Percentiles rank a stretch among this genome's conserved stretches.
Evolutionary conservation across 2,888 invertebrate species (phyloP).

Genomic region (Coremacera marginata): DNA sequence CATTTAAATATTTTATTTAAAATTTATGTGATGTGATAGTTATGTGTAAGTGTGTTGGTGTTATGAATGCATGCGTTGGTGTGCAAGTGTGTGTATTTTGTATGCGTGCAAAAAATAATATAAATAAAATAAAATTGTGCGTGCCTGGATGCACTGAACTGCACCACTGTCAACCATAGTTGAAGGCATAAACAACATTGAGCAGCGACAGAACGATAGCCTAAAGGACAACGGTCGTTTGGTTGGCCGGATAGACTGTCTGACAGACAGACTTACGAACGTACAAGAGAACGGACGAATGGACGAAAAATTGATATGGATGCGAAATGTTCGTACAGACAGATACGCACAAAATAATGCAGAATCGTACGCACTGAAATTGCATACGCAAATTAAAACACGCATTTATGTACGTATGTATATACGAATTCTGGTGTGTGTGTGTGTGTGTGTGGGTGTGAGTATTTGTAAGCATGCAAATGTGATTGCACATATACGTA

Average conservation of each 20-base stretch:
- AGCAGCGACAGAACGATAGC: background rate
- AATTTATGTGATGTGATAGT: constrained; percentile 36
- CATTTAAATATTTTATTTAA: constrained; percentile 47
- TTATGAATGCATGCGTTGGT: background rate
- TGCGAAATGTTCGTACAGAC: constrained; percentile 17
- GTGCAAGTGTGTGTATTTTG: background rate
- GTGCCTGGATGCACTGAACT: constrained; percentile 23
- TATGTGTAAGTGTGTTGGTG: constrained; percentile 8
- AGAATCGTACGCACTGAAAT: constrained; percentile 18
- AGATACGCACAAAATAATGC: background rate
- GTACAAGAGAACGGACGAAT: background rate
- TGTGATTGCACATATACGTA: constrained; percentile 1
- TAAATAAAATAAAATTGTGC: constrained; percentile 42
- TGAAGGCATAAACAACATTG: background rate
- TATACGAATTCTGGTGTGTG: background rate
- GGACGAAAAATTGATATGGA: constrained; percentile 42
- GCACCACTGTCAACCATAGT: background rate
- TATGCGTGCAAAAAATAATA: constrained; percentile 30
- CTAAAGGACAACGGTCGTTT: background rate
- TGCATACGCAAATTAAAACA: constrained; percentile 2
- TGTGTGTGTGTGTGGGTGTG: constrained; percentile 12
- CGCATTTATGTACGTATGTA: background rate
- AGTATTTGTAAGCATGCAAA: background rate
- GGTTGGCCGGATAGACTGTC: background rate
- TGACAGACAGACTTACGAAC: background rate